Evolutionary conservation across 2,113 vertebrate genomes (phyloP).

Genomic region (Paralichthys olivaceus): DNA sequence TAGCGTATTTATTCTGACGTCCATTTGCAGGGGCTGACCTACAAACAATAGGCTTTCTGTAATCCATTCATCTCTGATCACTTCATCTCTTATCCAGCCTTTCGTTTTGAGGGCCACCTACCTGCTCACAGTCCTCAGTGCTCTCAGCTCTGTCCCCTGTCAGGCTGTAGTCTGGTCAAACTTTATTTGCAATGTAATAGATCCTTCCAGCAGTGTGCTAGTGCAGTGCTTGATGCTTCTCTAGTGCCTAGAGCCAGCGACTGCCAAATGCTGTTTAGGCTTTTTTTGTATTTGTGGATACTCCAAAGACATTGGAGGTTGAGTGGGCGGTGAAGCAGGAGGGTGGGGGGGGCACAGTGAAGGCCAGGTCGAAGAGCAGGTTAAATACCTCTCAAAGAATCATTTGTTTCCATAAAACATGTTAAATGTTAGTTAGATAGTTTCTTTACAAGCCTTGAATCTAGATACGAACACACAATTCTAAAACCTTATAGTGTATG

Average conservation of each 20-base stretch:
- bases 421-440: not conserved
- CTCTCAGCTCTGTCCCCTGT: conserved; percentile 65
- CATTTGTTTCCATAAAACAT: conserved; percentile 10
- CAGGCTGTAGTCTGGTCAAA: conserved; percentile 69
- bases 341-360: conserved; percentile 1
- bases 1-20: conserved; percentile 2
- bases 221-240: conserved; percentile 63
- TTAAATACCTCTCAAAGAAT: conserved; percentile 47
- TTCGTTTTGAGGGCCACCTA: conserved; percentile 67
- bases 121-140: conserved; percentile 75
- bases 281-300: conserved; percentile 69
- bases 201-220: conserved; percentile 70
- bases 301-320: conserved; percentile 66
- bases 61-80: conserved; percentile 19
- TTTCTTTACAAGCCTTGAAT: not conserved
- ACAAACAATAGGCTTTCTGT: conserved; percentile 1
- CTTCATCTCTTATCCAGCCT: conserved; percentile 35
- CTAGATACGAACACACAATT: not conserved
- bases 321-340: conserved; percentile 55
- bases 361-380: conserved; percentile 52
- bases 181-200: conserved; percentile 74
- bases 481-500: not conserved
- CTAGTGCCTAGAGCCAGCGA: conserved; percentile 59
- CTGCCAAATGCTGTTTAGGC: conserved; percentile 73
- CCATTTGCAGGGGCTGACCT: not conserved